A percentile compares a stretch with the other conserved stretches of the same genome.
phyloP scores from a whole-genome alignment of 2,797 vertebrate genomes.

The Clarias platycephalus region DNA sequence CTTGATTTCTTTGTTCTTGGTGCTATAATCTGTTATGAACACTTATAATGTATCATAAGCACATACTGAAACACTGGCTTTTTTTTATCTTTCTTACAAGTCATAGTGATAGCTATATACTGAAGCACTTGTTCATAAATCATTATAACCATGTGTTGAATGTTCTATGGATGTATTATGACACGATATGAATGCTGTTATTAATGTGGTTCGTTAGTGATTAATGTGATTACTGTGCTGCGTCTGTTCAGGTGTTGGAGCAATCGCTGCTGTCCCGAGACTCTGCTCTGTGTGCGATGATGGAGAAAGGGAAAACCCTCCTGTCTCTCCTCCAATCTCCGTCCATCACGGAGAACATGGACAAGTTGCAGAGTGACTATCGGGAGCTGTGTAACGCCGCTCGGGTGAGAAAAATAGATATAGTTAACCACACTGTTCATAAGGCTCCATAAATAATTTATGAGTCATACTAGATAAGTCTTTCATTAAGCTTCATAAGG shows the following conservation, averaged over 20 bases:
- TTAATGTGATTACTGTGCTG: neutral
- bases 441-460: too few species aligned
- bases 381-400: slow-evolving; percentile 77
- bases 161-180: neutral
- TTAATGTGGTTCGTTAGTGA: neutral
- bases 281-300: slow-evolving; percentile 83
- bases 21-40: neutral
- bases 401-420: slow-evolving; percentile 72
- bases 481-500: too few species aligned
- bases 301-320: slow-evolving; percentile 88
- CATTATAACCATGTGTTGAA: neutral
- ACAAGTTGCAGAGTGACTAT: slow-evolving; percentile 83
- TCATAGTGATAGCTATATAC: neutral
- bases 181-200: neutral
- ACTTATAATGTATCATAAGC: neutral
- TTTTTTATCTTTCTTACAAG: neutral
- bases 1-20: neutral
- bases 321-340: slow-evolving; percentile 78
- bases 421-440: neutral
- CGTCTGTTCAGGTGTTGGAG: slow-evolving; percentile 79
- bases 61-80: neutral
- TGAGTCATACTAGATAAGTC: too few species aligned
- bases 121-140: neutral
- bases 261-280: slow-evolving; percentile 89
- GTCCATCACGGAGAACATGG: slow-evolving; percentile 81